A percentile compares a stretch with the other conserved stretches of the same genome.
Evolutionary conservation across 2,888 invertebrate genomes (phyloP).

Genomic region (Syrista parreyssii): DNA sequence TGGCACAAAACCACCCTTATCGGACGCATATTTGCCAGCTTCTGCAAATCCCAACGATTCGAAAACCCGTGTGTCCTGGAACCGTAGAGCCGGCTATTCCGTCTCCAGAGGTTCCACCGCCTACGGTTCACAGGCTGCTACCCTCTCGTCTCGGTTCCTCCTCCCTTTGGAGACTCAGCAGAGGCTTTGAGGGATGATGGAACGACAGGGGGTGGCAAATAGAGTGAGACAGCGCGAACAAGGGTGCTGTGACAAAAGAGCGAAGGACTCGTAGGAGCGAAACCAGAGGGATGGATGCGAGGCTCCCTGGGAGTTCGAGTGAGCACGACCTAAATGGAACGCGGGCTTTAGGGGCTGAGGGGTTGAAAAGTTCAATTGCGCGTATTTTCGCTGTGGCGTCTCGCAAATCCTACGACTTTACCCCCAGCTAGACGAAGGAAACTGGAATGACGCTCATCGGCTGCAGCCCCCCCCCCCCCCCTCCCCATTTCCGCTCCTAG

Average conservation of each 20-base stretch:
- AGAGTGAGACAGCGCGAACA: slow-evolving; percentile 62
- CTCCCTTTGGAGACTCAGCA: slow-evolving; percentile 15
- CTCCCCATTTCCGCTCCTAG: background rate
- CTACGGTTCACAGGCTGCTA: background rate
- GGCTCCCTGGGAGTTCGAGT: slow-evolving; percentile 11
- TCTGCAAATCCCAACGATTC: slow-evolving; percentile 41
- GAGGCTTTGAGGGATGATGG: slow-evolving; percentile 54
- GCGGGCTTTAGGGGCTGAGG: slow-evolving; percentile 39
- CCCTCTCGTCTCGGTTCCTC: background rate
- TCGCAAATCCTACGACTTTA: slow-evolving; percentile 57
- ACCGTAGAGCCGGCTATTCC: background rate
- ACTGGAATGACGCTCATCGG: slow-evolving; percentile 44
- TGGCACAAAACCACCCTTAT: slow-evolving; percentile 33
- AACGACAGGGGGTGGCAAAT: slow-evolving; percentile 53
- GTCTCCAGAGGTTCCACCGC: background rate
- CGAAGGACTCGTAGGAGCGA: slow-evolving; percentile 39
- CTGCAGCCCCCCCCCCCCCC: slow-evolving; percentile 10
- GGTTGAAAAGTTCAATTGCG: slow-evolving; percentile 66
- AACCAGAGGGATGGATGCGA: slow-evolving; percentile 22
- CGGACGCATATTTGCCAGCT: slow-evolving; percentile 45
- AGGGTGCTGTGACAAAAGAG: slow-evolving; percentile 63
- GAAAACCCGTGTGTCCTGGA: background rate
- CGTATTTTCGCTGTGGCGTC: slow-evolving; percentile 64
- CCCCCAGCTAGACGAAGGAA: slow-evolving; percentile 34
- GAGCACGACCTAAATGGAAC: slow-evolving; percentile 32